Evolutionary conservation across 2,888 invertebrate genomes (phyloP).

Genomic region (Agonum fuliginosum): DNA sequence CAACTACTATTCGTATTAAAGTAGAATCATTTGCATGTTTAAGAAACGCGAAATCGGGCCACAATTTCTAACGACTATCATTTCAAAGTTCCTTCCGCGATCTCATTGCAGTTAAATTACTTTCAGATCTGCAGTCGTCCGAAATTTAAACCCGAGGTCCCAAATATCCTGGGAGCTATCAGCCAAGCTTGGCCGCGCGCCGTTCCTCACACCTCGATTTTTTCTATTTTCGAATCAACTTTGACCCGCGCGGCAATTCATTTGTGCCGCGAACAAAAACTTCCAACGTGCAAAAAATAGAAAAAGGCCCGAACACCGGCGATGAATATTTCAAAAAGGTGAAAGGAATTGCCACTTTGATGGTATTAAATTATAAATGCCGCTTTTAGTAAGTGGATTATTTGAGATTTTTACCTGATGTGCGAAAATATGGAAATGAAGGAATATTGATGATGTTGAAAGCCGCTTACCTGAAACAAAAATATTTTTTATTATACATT

Average conservation of each 20-base stretch:
- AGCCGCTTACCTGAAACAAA: slow-evolving; percentile 6
- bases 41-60: too few species aligned
- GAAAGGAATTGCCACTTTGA: slow-evolving; percentile 1
- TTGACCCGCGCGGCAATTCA: slow-evolving; percentile 26
- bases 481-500: neutral
- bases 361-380: slow-evolving; percentile 21
- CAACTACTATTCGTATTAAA: too few species aligned
- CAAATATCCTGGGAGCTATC: neutral
- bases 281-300: neutral
- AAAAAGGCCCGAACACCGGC: slow-evolving; percentile 27
- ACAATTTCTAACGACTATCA: too few species aligned
- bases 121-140: slow-evolving; percentile 18
- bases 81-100: too few species aligned
- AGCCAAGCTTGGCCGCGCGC: slow-evolving; percentile 13
- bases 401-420: slow-evolving; percentile 4
- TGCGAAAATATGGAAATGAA: neutral
- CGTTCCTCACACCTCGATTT: slow-evolving; percentile 28
- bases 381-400: neutral
- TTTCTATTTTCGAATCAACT: slow-evolving; percentile 26
- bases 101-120: slow-evolving; percentile 15
- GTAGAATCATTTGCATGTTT: too few species aligned
- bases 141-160: neutral
- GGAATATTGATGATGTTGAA: neutral
- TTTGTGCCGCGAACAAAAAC: slow-evolving; percentile 18
- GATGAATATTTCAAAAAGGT: slow-evolving; percentile 17